A percentile compares a stretch with the other conserved stretches of the same genome.
Conservation (phyloP, 2,113 vertebrate species). For the Oceanites oceanicus region DNA sequence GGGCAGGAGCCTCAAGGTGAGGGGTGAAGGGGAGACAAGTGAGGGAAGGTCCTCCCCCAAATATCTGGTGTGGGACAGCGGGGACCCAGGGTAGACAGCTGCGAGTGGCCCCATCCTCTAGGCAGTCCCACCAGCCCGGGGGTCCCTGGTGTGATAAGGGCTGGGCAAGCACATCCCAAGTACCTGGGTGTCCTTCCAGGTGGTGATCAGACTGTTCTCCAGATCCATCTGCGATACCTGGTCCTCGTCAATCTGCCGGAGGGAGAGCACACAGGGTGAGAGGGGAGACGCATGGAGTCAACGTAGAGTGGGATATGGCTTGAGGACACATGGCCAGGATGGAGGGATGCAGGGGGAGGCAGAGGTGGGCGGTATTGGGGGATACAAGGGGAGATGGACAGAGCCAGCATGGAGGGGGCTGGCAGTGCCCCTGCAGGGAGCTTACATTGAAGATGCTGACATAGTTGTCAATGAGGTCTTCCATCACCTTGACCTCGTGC, state of each 20-base stretch:
- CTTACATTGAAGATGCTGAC: constrained; percentile 90
- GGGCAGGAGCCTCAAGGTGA: neutral
- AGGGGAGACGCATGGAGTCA: neutral
- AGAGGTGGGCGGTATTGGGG: neutral
- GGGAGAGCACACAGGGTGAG: neutral
- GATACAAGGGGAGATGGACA: neutral
- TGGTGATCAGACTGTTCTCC: constrained; percentile 95
- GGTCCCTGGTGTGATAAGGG: neutral
- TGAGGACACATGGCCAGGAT: neutral
- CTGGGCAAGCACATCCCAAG: neutral
- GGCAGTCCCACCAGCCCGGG: neutral
- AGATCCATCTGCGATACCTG: constrained; percentile 95
- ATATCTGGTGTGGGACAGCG: neutral
- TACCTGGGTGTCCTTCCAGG: constrained; percentile 98
- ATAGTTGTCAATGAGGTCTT: constrained; percentile 95
- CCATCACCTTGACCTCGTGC: constrained; percentile 93
- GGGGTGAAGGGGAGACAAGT: neutral
- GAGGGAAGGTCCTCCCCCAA: neutral
- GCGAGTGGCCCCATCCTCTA: neutral
- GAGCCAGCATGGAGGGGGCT: neutral
- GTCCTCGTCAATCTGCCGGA: constrained; percentile 89
- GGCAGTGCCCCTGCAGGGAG: neutral
- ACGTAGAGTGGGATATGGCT: rapidly evolving
- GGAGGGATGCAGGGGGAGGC: neutral
- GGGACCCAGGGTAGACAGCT: neutral